These are phyloP conservation scores for Luperina nickerlii DNA, from an alignment of 2,888 invertebrate species.

Conservation along the genomic window DNA sequence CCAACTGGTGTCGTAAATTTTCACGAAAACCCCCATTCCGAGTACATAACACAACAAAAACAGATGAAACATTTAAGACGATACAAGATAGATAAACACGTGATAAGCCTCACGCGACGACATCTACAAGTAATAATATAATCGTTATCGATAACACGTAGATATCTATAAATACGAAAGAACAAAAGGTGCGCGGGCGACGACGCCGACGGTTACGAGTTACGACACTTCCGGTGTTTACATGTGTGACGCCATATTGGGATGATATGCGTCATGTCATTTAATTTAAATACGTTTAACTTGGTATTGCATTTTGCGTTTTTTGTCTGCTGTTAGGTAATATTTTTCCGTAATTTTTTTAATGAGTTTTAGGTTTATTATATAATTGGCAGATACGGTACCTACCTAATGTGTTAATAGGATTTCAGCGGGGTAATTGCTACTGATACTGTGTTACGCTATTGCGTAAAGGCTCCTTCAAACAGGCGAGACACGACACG, in stretches of 20 bases:
- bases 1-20: too few relatives aligned
- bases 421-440: background rate
- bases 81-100: slow-evolving; percentile 22
- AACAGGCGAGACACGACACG: too few relatives aligned
- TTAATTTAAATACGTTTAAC: slow-evolving; percentile 33
- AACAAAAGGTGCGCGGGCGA: slow-evolving; percentile 52
- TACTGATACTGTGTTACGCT: too few relatives aligned
- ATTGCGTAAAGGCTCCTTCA: too few relatives aligned
- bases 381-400: background rate
- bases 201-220: slow-evolving; percentile 21
- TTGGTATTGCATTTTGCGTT: slow-evolving; percentile 28
- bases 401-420: background rate
- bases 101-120: slow-evolving; percentile 31
- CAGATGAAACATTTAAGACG: slow-evolving; percentile 8
- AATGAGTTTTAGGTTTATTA: background rate
- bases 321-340: slow-evolving; percentile 3
- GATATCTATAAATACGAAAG: slow-evolving; percentile 34
- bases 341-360: slow-evolving; percentile 12
- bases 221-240: slow-evolving; percentile 47
- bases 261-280: slow-evolving; percentile 22
- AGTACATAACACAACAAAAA: slow-evolving; percentile 23
- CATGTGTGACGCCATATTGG: slow-evolving; percentile 39
- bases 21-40: background rate
- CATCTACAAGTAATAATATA: slow-evolving; percentile 44
- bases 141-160: slow-evolving; percentile 43